Conservation (phyloP, 2,113 vertebrate species). For the Himantopus leucocephalus region DNA sequence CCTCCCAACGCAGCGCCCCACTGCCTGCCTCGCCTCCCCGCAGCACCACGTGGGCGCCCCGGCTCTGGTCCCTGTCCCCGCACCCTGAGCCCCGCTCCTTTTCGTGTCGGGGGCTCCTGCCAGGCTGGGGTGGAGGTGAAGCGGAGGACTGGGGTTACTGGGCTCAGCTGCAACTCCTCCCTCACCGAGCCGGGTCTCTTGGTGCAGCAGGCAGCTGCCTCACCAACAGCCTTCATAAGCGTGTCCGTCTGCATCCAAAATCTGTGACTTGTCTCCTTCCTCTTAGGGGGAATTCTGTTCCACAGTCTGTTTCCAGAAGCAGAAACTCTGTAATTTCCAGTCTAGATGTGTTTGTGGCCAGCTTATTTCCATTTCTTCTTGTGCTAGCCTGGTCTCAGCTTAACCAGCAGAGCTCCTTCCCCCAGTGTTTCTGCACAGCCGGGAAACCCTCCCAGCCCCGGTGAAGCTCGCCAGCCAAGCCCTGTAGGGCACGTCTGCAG, state of each 20-base stretch:
- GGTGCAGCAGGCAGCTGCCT: not conserved
- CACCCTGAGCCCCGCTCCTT: not conserved
- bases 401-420: not conserved
- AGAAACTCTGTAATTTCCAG: not conserved
- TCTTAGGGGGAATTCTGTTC: not conserved
- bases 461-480: not conserved
- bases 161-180: not conserved
- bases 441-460: not conserved
- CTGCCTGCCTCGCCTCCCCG: not conserved
- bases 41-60: accelerated
- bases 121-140: not conserved
- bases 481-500: not conserved
- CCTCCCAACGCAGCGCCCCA: not conserved
- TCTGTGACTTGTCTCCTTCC: not conserved
- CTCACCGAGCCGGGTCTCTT: accelerated
- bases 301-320: not conserved
- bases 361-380: not conserved
- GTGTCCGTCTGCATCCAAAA: not conserved
- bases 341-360: not conserved
- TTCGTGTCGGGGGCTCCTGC: not conserved
- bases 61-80: accelerated
- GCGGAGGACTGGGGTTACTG: not conserved
- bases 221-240: not conserved
- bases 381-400: not conserved
- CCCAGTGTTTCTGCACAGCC: accelerated